Evolutionary conservation across 2,888 invertebrate species (phyloP).

Genomic region (Tortricodes alternella): DNA sequence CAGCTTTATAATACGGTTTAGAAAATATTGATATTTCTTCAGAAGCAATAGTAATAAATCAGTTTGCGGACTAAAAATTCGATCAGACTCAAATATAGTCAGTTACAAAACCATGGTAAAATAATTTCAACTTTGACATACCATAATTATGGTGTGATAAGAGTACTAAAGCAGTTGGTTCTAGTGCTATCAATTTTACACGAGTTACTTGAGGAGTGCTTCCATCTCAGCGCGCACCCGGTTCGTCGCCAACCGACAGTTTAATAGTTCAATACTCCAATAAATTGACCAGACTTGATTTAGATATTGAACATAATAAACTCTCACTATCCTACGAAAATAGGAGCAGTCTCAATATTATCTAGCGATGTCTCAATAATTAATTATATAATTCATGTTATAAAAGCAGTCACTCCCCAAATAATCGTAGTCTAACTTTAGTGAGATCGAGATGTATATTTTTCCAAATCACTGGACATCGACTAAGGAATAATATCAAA

Average conservation of each 20-base stretch:
- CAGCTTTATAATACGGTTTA: slow-evolving; percentile 14
- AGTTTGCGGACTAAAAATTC: slow-evolving; percentile 8
- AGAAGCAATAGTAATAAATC: slow-evolving; percentile 9
- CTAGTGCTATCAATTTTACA: slow-evolving; percentile 8
- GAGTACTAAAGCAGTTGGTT: slow-evolving; percentile 4
- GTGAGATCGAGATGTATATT: slow-evolving; percentile 10
- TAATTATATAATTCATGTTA: slow-evolving; percentile 6
- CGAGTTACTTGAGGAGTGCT: slow-evolving; percentile 23
- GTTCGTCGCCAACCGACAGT: not conserved
- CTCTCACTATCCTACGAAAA: not conserved
- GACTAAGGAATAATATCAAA: slow-evolving; percentile 9
- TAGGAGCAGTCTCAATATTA: slow-evolving; percentile 9
- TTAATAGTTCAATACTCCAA: slow-evolving; percentile 13
- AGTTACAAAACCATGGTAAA: slow-evolving; percentile 14
- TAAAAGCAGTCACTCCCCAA: slow-evolving; percentile 25
- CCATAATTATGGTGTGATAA: slow-evolving; percentile 2
- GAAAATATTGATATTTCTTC: slow-evolving; percentile 27
- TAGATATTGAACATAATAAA: slow-evolving; percentile 22
- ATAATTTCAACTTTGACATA: slow-evolving; percentile 17
- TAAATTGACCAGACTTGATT: slow-evolving; percentile 25
- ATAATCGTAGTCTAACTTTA: slow-evolving; percentile 5
- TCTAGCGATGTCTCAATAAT: slow-evolving; percentile 15
- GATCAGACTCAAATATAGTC: slow-evolving; percentile 17
- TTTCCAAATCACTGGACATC: slow-evolving; percentile 3
- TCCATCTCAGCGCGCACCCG: not conserved